phyloP scores from a whole-genome alignment of 1,140 invertebrate genomes.

The Orchesella cincta region DNA sequence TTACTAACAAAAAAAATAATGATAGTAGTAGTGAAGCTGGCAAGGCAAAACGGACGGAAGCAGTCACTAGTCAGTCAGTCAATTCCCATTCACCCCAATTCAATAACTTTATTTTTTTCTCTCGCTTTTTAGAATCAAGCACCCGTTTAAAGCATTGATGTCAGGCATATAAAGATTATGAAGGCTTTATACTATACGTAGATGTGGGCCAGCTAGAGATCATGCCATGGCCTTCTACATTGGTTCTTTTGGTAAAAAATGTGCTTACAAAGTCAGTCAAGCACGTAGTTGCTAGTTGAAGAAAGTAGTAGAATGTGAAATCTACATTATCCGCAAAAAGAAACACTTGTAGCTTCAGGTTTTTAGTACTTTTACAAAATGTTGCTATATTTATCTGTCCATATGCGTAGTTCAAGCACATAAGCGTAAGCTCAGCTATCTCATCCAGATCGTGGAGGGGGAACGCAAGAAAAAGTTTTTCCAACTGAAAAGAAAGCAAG shows the following conservation, averaged over 20 bases:
- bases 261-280: neutral
- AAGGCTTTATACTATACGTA: neutral
- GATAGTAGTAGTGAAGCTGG: too few relatives aligned
- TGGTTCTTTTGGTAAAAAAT: neutral
- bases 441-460: too few relatives aligned
- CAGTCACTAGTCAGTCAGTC: too few relatives aligned
- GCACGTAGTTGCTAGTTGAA: neutral
- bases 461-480: too few relatives aligned
- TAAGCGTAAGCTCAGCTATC: too few relatives aligned
- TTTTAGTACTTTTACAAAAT: too few relatives aligned
- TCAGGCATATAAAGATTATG: neutral
- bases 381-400: too few relatives aligned
- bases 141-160: neutral
- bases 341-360: neutral
- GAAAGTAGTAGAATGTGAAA: neutral
- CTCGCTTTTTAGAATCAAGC: neutral
- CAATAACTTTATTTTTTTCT: neutral
- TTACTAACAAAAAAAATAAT: too few relatives aligned
- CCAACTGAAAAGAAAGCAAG: too few relatives aligned
- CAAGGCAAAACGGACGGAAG: too few relatives aligned
- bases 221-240: neutral
- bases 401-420: too few relatives aligned
- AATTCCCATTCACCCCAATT: neutral
- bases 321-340: neutral
- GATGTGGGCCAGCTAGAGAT: neutral